Evolutionary conservation across 2,797 vertebrate genomes (phyloP).

Genomic region (Streptopelia turtur): DNA sequence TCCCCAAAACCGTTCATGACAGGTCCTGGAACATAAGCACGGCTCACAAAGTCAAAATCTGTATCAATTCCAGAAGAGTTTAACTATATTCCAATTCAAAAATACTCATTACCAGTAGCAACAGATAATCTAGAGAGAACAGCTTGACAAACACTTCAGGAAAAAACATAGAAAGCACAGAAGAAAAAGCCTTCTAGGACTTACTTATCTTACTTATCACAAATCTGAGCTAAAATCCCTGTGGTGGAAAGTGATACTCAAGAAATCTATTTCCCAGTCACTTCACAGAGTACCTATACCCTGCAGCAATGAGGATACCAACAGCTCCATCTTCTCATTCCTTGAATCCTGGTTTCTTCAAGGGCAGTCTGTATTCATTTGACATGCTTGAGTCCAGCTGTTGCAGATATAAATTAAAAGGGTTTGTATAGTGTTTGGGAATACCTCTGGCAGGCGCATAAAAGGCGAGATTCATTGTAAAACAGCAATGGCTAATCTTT

Average conservation of each 20-base stretch:
- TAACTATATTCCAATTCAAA: background rate
- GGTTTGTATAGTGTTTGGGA: background rate
- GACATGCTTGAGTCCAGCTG: background rate
- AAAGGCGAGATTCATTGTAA: background rate
- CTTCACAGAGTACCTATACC: background rate
- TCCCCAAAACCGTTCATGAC: background rate
- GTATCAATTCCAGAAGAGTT: background rate
- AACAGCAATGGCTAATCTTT: background rate
- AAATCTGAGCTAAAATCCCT: background rate
- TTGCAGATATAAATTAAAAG: conserved; percentile 19
- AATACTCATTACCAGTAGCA: background rate
- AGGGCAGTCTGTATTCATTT: background rate
- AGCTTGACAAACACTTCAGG: background rate
- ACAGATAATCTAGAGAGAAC: background rate
- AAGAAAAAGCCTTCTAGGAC: background rate
- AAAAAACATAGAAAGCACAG: background rate
- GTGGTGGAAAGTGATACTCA: background rate
- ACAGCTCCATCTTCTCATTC: background rate
- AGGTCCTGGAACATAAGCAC: background rate
- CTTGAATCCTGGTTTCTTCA: background rate
- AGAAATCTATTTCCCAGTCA: background rate
- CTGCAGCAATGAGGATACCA: background rate
- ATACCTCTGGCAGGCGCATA: background rate
- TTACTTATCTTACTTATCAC: background rate
- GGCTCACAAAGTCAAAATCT: background rate